Percentiles rank a stretch among this genome's conserved stretches.
phyloP scores from a whole-genome alignment of 2,797 vertebrate genomes.

The Acrocephalus scirpaceus region DNA sequence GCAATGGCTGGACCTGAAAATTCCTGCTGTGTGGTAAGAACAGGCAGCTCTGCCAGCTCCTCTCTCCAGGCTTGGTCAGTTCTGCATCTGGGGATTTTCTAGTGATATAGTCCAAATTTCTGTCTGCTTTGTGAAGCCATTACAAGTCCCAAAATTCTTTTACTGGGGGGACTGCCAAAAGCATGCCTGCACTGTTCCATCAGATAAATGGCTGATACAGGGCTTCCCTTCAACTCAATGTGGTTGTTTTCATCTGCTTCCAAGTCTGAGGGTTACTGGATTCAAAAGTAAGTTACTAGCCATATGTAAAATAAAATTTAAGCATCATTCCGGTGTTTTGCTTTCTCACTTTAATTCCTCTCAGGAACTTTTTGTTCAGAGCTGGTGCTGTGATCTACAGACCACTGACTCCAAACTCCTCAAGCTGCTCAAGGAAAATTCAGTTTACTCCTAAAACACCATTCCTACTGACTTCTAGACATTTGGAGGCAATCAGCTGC shows the following conservation, averaged over 20 bases:
- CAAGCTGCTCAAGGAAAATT: slow-evolving; percentile 37
- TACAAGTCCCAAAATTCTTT: background rate
- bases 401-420: slow-evolving; percentile 22
- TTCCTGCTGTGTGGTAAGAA: background rate
- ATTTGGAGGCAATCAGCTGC: slow-evolving; percentile 60
- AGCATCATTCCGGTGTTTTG: background rate
- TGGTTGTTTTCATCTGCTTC: slow-evolving; percentile 7
- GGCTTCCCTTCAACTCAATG: background rate
- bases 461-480: slow-evolving; percentile 42
- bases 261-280: background rate
- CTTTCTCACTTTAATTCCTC: slow-evolving; percentile 23
- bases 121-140: slow-evolving; percentile 24
- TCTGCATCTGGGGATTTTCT: background rate
- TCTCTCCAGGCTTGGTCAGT: background rate
- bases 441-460: slow-evolving; percentile 52
- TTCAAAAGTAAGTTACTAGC: slow-evolving; percentile 1
- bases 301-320: background rate
- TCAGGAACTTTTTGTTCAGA: slow-evolving; percentile 28
- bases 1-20: background rate
- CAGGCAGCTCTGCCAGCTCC: background rate
- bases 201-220: background rate
- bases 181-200: background rate
- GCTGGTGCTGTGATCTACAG: background rate
- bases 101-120: background rate
- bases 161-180: background rate